Conservation (phyloP, 2,113 vertebrate genomes). For the Etheostoma spectabile region DNA sequence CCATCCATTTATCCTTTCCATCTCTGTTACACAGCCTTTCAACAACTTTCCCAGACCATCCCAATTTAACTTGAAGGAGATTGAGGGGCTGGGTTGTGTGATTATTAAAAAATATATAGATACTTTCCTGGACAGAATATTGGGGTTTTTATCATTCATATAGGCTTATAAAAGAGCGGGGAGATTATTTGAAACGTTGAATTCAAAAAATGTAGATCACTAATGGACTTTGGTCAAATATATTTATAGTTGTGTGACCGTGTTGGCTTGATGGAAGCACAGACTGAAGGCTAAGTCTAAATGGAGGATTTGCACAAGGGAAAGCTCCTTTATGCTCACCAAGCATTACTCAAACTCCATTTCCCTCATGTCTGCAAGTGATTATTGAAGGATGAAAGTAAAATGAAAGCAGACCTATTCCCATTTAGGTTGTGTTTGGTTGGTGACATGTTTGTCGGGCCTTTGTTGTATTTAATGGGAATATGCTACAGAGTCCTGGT, state of each 20-base stretch:
- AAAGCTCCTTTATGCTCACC: constrained; percentile 45
- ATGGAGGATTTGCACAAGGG: constrained; percentile 54
- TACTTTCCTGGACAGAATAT: constrained; percentile 51
- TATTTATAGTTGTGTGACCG: constrained; percentile 57
- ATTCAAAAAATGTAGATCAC: constrained; percentile 45
- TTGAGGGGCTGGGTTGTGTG: constrained; percentile 40
- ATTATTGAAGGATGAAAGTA: constrained; percentile 54
- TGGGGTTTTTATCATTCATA: constrained; percentile 57
- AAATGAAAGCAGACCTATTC: constrained; percentile 62
- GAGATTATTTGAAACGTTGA: constrained; percentile 58
- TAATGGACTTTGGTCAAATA: constrained; percentile 57
- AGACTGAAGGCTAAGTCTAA: constrained; percentile 43
- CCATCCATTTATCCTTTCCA: constrained; percentile 67
- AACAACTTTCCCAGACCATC: constrained; percentile 35
- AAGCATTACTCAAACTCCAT: constrained; percentile 52
- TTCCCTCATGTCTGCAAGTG: constrained; percentile 41
- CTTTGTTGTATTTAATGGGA: constrained; percentile 58
- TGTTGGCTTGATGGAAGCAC: constrained; percentile 60
- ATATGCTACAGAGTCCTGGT: constrained; percentile 27
- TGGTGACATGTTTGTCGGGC: constrained; percentile 58
- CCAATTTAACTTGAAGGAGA: constrained; percentile 58
- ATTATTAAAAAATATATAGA: constrained; percentile 43
- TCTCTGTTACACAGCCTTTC: constrained; percentile 40
- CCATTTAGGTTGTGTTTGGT: constrained; percentile 56
- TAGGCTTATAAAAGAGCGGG: constrained; percentile 43